A percentile compares a stretch with the other conserved stretches of the same genome.
Evolutionary conservation across 2,113 vertebrate species (phyloP).

Genomic region (Corythornis vintsioides): DNA sequence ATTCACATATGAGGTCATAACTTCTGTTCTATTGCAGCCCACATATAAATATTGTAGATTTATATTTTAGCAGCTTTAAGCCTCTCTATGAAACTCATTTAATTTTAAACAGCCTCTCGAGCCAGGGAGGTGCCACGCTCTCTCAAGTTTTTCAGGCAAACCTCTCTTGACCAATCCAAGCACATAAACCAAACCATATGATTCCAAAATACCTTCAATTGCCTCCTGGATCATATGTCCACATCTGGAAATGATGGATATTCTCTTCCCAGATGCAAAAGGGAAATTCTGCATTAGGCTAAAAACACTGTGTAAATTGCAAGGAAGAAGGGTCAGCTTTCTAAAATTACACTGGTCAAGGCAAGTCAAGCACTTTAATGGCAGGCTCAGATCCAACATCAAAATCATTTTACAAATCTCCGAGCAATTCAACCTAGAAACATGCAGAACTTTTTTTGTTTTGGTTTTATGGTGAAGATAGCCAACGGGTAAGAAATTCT

Average conservation of each 20-base stretch:
- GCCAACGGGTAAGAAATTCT: not conserved
- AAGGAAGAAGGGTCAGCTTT: slow-evolving; percentile 27
- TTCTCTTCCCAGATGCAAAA: slow-evolving; percentile 26
- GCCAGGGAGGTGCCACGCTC: not conserved
- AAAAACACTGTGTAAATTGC: slow-evolving; percentile 11
- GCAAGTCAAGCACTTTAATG: slow-evolving; percentile 42
- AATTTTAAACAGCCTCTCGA: slow-evolving; percentile 45
- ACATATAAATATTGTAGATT: slow-evolving; percentile 62
- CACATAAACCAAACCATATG: slow-evolving; percentile 29
- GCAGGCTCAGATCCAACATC: slow-evolving; percentile 32
- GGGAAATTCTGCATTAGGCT: slow-evolving; percentile 39
- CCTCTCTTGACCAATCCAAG: slow-evolving; percentile 37
- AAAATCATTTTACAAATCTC: slow-evolving; percentile 38
- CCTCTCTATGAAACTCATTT: slow-evolving; percentile 45
- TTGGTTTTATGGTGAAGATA: not conserved
- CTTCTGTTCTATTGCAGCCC: slow-evolving; percentile 34
- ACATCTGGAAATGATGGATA: slow-evolving; percentile 58
- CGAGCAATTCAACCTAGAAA: slow-evolving; percentile 5
- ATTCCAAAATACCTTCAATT: slow-evolving; percentile 46
- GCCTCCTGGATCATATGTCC: slow-evolving; percentile 37
- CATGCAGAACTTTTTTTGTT: not conserved
- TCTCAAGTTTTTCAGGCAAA: slow-evolving; percentile 24
- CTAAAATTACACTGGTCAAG: slow-evolving; percentile 34
- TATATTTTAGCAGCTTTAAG: slow-evolving; percentile 56
- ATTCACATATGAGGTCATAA: slow-evolving; percentile 48